Evolutionary conservation across 2,113 vertebrate genomes (phyloP), one percentile per base, ranked within the genome.

Genomic region (Onychostoma macrolepis): DNA sequence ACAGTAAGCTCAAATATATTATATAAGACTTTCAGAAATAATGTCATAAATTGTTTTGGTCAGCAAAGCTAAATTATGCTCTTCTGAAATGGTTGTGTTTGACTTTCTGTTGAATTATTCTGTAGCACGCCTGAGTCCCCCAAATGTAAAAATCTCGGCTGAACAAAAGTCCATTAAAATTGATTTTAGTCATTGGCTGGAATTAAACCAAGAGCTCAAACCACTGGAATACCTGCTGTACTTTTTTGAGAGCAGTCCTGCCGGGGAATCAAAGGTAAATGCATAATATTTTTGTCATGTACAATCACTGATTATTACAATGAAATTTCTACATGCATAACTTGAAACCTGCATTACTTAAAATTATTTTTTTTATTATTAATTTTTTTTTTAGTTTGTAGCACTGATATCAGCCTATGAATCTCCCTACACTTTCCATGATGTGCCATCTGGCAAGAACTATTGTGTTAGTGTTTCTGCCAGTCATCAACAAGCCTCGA

Each of bases 391-490:
- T 17, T n/a, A 89, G 69, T 45, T 82, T 43, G 13, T 88, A n/a
- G 53, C 26, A 43, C 36, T n/a, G 43, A 67, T 38, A n/a, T 74
- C 26, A 56, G 28, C 80, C 21, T 36, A 53, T 41, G 26, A 30
- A 15, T 81, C 30, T 12, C 21, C 45, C 4, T 21, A 33, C 30
- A 11, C 1, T 7, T 88, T 88, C 53, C 0, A 0, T 30, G 41
- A 65, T n/a, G 67, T 91, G 56, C 50, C 53, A 3, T 30, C 50
- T 38, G 89, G 80, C 13, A 48, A 75, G 26, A 53, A 8, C 28
- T 91, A 91, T 79, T 92, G 90, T 28, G 33, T 92, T 15, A 88
- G 12, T 3, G 87, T 86, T 71, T 87, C 84, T 1, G 90, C 86
- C 24, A 80, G 53, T 21, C 82, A 90, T 26, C 80, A 56, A 61